Conservation (phyloP, 1,140 invertebrate genomes). For the Scaptomyza hsui region DNA sequence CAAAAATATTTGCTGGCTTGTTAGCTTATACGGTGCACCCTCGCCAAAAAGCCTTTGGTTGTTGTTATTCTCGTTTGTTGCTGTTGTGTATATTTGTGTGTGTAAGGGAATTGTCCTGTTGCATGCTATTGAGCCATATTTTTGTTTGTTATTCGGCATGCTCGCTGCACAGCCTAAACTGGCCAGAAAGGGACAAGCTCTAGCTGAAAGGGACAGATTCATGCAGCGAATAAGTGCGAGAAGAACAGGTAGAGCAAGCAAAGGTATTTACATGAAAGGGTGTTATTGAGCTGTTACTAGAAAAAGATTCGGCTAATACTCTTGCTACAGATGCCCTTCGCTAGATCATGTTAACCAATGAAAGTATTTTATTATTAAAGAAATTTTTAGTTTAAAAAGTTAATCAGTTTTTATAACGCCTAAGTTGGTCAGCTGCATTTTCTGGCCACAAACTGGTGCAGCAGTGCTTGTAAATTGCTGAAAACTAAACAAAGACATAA, state of each 20-base stretch:
- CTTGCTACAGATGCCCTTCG: constrained; percentile 13
- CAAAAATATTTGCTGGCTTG: constrained; percentile 78
- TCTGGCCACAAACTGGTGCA: background rate
- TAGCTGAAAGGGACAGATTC: background rate
- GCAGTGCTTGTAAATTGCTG: constrained; percentile 48
- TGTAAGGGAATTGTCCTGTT: constrained; percentile 60
- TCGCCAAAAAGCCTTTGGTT: constrained; percentile 26
- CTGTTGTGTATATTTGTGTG: constrained; percentile 28
- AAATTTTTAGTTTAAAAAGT: too few species aligned
- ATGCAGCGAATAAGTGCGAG: background rate
- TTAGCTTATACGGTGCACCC: constrained; percentile 67
- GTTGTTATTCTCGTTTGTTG: constrained; percentile 42
- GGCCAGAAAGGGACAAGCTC: constrained; percentile 13
- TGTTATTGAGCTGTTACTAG: constrained; percentile 33
- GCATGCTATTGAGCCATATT: constrained; percentile 80
- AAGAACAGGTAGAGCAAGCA: constrained; percentile 23
- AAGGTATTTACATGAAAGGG: constrained; percentile 58
- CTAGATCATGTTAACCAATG: background rate
- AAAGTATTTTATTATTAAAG: background rate
- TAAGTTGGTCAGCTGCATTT: background rate
- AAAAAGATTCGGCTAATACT: constrained; percentile 25
- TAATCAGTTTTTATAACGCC: too few species aligned
- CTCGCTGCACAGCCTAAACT: constrained; percentile 41
- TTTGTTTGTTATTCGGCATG: constrained; percentile 66
- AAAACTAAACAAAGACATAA: constrained; percentile 82